phyloP scores from a whole-genome alignment of 2,888 invertebrate species.

The Limnephilus rhombicus region DNA sequence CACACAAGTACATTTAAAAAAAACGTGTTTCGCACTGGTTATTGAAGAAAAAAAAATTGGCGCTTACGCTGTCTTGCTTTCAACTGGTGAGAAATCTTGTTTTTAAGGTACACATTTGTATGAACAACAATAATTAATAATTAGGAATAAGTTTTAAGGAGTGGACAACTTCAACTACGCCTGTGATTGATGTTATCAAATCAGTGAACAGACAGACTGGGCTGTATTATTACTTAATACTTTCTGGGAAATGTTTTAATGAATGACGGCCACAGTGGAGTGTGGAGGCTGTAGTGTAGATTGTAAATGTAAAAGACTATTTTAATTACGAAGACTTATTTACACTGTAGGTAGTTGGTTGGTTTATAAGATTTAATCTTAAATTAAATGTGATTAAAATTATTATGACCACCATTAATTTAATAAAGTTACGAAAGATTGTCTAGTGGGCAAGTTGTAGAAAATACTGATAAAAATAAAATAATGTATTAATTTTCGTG shows the following conservation, averaged over 20 bases:
- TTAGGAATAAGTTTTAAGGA: not conserved
- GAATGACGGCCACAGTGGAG: not conserved
- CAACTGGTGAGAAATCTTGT: not conserved
- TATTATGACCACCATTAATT: not conserved
- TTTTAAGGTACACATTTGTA: not conserved
- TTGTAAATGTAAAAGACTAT: not conserved
- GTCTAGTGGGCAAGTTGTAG: not conserved
- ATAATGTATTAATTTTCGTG: too few relatives aligned
- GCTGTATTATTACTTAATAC: not conserved
- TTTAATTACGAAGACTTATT: not conserved
- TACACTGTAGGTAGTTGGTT: not conserved
- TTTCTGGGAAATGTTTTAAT: not conserved
- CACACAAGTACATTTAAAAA: too few relatives aligned
- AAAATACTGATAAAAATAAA: not conserved
- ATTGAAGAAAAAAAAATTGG: not conserved
- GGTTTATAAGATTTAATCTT: not conserved
- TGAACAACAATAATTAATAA: not conserved
- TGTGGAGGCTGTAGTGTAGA: not conserved
- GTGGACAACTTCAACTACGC: not conserved
- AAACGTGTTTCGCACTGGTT: not conserved
- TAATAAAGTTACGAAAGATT: not conserved
- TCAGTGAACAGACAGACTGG: slow-evolving; percentile 10
- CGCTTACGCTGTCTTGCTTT: not conserved
- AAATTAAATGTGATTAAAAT: not conserved
- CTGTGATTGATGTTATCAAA: slow-evolving; percentile 17